Conservation (phyloP, 1,140 invertebrate species). For the Linepithema humile region DNA sequence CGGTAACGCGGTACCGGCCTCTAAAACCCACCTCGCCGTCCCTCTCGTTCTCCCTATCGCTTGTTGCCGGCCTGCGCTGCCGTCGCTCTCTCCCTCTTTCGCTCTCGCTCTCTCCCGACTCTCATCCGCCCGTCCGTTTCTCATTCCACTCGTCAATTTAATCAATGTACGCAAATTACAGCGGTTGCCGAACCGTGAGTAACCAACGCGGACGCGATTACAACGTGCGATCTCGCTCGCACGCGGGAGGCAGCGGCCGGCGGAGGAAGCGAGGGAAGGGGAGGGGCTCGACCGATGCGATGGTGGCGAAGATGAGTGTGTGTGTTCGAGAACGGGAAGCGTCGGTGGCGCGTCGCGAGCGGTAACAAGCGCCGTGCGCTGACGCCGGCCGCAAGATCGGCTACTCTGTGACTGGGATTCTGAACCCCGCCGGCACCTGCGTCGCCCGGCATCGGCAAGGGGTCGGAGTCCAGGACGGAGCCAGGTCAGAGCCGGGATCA, state of each 20-base stretch:
- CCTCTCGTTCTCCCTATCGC: conserved; percentile 12
- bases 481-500: conserved; percentile 75
- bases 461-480: conserved; percentile 20
- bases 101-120: conserved; percentile 46
- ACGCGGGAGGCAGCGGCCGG: conserved; percentile 4
- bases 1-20: conserved; percentile 58
- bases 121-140: conserved; percentile 53
- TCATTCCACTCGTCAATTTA: conserved; percentile 76
- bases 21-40: conserved; percentile 57
- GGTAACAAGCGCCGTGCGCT: conserved; percentile 30
- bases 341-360: conserved; percentile 23
- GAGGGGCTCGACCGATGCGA: neutral
- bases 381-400: conserved; percentile 30
- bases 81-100: conserved; percentile 25
- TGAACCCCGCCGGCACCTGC: conserved; percentile 44
- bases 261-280: neutral
- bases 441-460: conserved; percentile 21
- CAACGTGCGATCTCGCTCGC: conserved; percentile 71
- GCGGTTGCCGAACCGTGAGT: conserved; percentile 73
- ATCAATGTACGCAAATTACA: conserved; percentile 81
- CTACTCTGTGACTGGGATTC: conserved; percentile 5
- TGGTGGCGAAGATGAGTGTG: no score
- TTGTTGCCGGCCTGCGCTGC: conserved; percentile 1
- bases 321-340: conserved; percentile 45
- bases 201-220: conserved; percentile 79